Evolutionary conservation across 2,797 vertebrate genomes (phyloP).

Genomic region (Syngnathus rostellatus): DNA sequence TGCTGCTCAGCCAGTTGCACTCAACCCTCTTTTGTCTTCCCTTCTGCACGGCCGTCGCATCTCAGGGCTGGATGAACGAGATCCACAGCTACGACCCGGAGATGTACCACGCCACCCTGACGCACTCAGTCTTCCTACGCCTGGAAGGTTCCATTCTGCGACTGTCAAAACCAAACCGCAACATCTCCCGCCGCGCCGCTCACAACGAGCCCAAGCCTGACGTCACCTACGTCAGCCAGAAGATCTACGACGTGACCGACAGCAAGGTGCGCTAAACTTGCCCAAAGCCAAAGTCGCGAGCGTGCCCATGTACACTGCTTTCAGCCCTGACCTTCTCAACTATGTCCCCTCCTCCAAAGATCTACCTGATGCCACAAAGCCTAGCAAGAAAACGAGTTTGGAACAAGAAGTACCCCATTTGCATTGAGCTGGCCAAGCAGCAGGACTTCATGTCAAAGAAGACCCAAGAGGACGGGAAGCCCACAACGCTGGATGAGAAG

Average conservation of each 20-base stretch:
- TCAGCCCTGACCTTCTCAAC: not conserved
- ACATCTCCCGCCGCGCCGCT: constrained; percentile 87
- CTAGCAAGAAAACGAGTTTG: constrained; percentile 93
- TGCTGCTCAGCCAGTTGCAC: too few species aligned
- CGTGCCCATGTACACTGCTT: too few species aligned
- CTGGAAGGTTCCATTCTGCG: constrained; percentile 87
- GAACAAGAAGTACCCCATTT: constrained; percentile 99
- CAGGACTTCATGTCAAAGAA: constrained; percentile 94
- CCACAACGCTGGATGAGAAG: constrained; percentile 47
- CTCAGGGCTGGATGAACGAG: constrained; percentile 98
- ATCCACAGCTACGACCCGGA: constrained; percentile 93
- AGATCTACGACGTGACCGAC: constrained; percentile 91
- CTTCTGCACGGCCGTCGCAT: not conserved
- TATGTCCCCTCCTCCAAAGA: constrained; percentile 2
- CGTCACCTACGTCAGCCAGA: constrained; percentile 91
- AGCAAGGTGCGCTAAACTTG: constrained; percentile 75
- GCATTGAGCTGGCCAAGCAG: constrained; percentile 87
- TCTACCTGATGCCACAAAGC: constrained; percentile 80
- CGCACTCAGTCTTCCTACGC: constrained; percentile 90
- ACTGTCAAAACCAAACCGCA: constrained; percentile 93
- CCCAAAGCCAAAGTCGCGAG: too few species aligned
- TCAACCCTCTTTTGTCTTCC: not conserved
- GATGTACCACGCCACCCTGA: constrained; percentile 93
- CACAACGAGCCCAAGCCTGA: constrained; percentile 92
- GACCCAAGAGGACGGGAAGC: constrained; percentile 57